Base-by-base conservation (phyloP, 1,140 invertebrate genomes). In the Alviniconcha marisindica region DNA sequence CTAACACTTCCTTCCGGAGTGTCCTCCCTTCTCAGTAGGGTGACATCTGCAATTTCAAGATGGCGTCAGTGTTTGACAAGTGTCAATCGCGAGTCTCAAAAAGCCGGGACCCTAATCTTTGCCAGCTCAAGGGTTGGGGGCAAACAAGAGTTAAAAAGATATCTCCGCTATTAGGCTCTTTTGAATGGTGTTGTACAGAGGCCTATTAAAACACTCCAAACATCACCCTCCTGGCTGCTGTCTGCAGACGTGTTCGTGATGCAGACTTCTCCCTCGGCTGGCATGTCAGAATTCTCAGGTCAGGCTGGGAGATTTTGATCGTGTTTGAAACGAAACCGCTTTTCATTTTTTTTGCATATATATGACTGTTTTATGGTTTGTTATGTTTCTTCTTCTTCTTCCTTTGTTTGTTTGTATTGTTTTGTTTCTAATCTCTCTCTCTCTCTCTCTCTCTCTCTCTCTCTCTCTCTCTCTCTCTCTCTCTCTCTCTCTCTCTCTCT, bases 161-260 rank as follows among this genome's bases (percentile, higher is more conserved):
- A 51, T 15, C 24, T 28, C 44, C 44, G 33, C 1, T 77, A 77
- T 28, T 51, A 77, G 76, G 76, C 76, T 77, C 40, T 77, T 77
- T 54, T n/a, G 51, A 51, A 51, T 36, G 44, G 76, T 51, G 76
- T 77, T 33, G 48, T 33, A 77, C 76, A 77, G 28, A 77, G 76
- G 76, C 76, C 76, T 77, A 77, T 77, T 77, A 77, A 77, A 77
- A 77, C 76, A 48, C 2, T 48, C 24, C 28, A 77, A 77, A 77
- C 66, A 71, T 71, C 66, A 2, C 36, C 36, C 28, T 60, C 33
- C 28, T 14, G 36, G 15, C 10, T 38, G 36, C 24, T 31, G 66
- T 71, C 66, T 71, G 66, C 14, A 7, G 33, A 5, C 36, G 28
- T 2, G 31, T n/a, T n/a, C n/a, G n/a, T n/a, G n/a, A n/a, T n/a